These are phyloP conservation scores for Chinchilla lanigera DNA, from an alignment of 2,113 vertebrate genomes.

Conservation along the genomic window DNA sequence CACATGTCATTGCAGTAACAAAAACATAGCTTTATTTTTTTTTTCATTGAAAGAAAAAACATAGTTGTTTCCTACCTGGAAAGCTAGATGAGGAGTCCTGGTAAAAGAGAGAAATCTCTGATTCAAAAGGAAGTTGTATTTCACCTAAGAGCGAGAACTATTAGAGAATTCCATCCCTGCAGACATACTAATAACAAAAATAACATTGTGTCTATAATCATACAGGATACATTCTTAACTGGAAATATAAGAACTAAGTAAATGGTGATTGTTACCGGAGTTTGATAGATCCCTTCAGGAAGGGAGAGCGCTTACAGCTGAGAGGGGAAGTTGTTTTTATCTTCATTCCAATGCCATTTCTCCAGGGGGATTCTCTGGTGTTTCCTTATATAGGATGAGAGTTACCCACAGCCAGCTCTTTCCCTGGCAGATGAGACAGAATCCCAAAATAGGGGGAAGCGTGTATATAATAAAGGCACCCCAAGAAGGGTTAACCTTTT, in stretches of 20 bases:
- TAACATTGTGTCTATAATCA: not conserved
- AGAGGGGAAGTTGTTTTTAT: not conserved
- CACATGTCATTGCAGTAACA: not conserved
- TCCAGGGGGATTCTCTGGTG: not conserved
- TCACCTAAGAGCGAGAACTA: slow-evolving; percentile 4
- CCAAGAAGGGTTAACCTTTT: not conserved
- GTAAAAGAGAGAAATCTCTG: not conserved
- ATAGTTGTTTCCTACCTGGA: not conserved
- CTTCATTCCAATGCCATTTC: not conserved
- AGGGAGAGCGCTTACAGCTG: not conserved
- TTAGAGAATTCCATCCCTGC: not conserved
- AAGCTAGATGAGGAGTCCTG: not conserved
- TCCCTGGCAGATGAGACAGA: not conserved
- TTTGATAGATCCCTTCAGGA: not conserved
- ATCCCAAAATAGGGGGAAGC: not conserved
- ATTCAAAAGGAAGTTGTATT: slow-evolving; percentile 20
- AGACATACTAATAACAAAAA: not conserved
- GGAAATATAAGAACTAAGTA: not conserved
- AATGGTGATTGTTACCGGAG: not conserved
- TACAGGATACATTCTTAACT: not conserved
- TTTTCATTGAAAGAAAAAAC: not conserved
- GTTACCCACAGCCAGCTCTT: not conserved
- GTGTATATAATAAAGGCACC: not conserved
- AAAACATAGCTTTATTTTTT: not conserved
- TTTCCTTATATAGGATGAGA: not conserved